These are phyloP conservation scores for Drosophila meridionalis DNA, from an alignment of 2,888 invertebrate species.

Conservation along the genomic window DNA sequence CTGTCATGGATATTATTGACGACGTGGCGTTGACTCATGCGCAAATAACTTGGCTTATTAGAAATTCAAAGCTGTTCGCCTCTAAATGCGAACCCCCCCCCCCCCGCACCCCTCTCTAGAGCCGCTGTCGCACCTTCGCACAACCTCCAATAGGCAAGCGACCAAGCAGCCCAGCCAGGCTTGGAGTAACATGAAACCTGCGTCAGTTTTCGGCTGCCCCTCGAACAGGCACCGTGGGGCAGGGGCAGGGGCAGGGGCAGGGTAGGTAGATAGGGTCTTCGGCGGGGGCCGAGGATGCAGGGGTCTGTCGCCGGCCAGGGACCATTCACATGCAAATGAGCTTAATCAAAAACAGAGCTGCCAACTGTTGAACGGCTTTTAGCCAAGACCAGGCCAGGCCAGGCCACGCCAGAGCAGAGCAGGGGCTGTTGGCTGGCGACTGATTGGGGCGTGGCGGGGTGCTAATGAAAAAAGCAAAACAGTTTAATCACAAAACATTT, in stretches of 20 bases:
- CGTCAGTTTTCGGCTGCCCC: constrained; percentile 36
- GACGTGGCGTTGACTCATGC: constrained; percentile 70
- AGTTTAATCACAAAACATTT: constrained; percentile 73
- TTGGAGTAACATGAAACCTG: constrained; percentile 64
- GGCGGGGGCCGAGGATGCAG: neutral
- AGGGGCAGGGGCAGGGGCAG: neutral
- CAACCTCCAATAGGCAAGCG: neutral
- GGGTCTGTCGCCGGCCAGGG: constrained; percentile 29
- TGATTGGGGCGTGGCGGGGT: constrained; percentile 36
- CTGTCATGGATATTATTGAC: constrained; percentile 71
- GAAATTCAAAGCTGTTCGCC: constrained; percentile 68
- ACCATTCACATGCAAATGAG: constrained; percentile 76
- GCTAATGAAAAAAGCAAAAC: constrained; percentile 75
- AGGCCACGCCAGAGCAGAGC: neutral
- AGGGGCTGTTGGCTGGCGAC: neutral
- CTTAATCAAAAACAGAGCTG: constrained; percentile 76
- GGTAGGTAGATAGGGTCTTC: neutral
- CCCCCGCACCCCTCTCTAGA: neutral
- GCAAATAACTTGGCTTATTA: constrained; percentile 77
- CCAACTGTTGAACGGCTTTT: constrained; percentile 60
- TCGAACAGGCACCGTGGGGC: neutral
- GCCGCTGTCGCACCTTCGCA: constrained; percentile 6
- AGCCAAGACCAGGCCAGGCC: constrained; percentile 30
- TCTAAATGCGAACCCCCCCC: neutral
- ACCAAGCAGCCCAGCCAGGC: neutral